Conservation (phyloP, 2,113 vertebrate genomes). For the Orthonyx spaldingii region DNA sequence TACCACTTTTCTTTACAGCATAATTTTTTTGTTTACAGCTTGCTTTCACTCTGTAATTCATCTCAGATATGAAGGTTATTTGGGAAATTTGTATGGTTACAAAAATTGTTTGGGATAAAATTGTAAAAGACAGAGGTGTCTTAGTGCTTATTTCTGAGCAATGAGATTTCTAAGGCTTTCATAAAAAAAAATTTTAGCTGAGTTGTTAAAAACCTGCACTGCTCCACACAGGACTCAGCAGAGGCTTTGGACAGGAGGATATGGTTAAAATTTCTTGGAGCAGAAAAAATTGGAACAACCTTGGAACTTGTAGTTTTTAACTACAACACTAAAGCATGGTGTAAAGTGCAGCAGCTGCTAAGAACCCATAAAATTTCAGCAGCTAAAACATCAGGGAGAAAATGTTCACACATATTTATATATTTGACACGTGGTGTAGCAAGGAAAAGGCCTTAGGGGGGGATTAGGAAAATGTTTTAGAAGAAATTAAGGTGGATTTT, state of each 20-base stretch:
- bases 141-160: neutral
- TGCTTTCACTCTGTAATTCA: neutral
- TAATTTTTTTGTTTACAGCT: neutral
- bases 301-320: neutral
- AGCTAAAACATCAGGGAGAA: neutral
- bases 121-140: neutral
- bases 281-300: neutral
- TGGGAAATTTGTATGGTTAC: neutral
- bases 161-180: neutral
- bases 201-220: neutral
- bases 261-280: neutral
- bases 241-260: neutral
- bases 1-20: neutral
- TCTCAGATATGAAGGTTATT: neutral
- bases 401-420: neutral
- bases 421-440: neutral
- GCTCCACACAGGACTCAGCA: neutral
- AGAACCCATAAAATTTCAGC: neutral
- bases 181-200: slow-evolving; percentile 9
- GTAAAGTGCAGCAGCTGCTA: neutral
- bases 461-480: neutral
- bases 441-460: neutral
- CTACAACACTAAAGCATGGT: neutral
- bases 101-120: neutral
- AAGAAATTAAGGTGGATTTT: neutral